Conservation (phyloP, 92 coral and sea anemone genomes). For the Siderastrea siderea region DNA sequence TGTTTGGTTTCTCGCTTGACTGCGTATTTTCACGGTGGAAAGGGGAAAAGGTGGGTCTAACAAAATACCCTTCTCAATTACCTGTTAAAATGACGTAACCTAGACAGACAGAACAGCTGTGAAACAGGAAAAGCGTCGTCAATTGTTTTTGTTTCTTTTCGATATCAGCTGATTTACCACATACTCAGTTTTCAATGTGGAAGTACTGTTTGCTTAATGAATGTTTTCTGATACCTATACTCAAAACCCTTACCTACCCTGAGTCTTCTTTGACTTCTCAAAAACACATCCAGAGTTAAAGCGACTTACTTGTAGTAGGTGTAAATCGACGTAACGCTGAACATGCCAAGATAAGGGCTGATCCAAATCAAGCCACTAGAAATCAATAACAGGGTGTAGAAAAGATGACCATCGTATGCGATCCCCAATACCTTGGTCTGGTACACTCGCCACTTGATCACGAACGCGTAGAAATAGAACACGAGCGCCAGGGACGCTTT, state of each 20-base stretch:
- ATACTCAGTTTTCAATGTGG: neutral
- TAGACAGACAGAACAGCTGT: neutral
- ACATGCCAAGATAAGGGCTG: slow-evolving; percentile 86
- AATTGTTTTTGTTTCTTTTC: neutral
- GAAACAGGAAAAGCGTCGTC: neutral
- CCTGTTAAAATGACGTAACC: no score
- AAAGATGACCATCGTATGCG: slow-evolving; percentile 47
- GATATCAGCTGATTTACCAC: neutral
- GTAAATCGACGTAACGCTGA: slow-evolving; percentile 72
- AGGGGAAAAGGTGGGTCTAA: neutral
- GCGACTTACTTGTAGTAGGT: slow-evolving; percentile 82
- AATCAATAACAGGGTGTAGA: slow-evolving; percentile 67
- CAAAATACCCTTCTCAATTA: neutral
- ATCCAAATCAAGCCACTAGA: slow-evolving; percentile 84
- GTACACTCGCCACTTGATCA: slow-evolving; percentile 90
- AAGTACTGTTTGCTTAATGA: no score
- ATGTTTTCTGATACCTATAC: neutral
- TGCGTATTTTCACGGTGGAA: no score
- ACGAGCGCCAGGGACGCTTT: slow-evolving; percentile 79
- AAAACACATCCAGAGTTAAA: neutral
- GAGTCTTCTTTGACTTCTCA: neutral
- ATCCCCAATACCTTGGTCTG: slow-evolving; percentile 33
- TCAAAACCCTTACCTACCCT: no score
- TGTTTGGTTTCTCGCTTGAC: no score
- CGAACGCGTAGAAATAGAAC: slow-evolving; percentile 76